phyloP scores from a whole-genome alignment of 2,797 vertebrate genomes.

The Urosaurus nigricauda region DNA sequence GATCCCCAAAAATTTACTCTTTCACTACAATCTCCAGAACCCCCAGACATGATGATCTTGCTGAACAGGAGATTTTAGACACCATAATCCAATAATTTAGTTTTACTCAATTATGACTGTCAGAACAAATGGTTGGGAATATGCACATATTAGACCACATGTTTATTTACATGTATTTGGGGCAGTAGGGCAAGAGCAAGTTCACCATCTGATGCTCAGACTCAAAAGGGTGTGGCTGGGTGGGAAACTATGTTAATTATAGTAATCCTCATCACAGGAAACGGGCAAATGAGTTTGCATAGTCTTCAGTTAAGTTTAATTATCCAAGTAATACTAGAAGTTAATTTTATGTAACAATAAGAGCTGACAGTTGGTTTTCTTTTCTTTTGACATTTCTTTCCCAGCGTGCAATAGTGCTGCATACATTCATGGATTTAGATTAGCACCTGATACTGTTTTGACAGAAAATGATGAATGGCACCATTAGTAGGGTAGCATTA shows the following conservation, averaged over 20 bases:
- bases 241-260: constrained; percentile 33
- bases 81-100: too few relatives aligned
- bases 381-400: constrained; percentile 51
- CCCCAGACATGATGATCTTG: too few relatives aligned
- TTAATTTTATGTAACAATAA: constrained; percentile 55
- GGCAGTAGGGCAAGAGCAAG: background rate
- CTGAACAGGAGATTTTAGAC: too few relatives aligned
- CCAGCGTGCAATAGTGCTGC: constrained; percentile 35
- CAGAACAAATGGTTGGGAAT: background rate
- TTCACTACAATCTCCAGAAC: too few relatives aligned
- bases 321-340: constrained; percentile 56
- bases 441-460: constrained; percentile 69
- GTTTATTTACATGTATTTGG: background rate
- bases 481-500: constrained; percentile 59
- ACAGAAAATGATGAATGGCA: constrained; percentile 69
- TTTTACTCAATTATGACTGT: background rate
- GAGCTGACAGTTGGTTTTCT: constrained; percentile 53
- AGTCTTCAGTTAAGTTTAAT: constrained; percentile 59
- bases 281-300: constrained; percentile 59
- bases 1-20: too few relatives aligned
- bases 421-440: constrained; percentile 52
- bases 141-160: background rate
- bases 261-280: constrained; percentile 40
- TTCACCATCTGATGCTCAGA: background rate
- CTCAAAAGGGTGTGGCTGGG: background rate